Base-by-base conservation (phyloP, 2,113 vertebrate genomes). In the Cryptotis parvus region DNA sequence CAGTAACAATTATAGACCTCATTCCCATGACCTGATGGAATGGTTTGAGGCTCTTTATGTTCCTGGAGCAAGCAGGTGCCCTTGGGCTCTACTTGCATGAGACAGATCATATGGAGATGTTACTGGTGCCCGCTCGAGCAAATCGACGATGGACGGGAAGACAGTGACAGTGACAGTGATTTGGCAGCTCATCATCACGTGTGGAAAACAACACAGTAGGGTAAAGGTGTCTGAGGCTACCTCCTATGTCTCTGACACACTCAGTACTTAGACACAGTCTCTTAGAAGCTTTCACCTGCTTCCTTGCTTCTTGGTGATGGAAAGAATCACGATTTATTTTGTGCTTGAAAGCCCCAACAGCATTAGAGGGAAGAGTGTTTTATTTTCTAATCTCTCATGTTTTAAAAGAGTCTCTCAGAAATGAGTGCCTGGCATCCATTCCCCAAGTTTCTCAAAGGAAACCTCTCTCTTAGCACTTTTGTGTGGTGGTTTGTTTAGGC, bases 251-350 rank as follows among this genome's bases (percentile, higher is more conserved):
- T n/a, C n/a, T n/a, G n/a, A n/a, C n/a, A n/a, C n/a, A n/a, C n/a
- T 63, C 18, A 80, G 79, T 79, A 58, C 55, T 80, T 74, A 27
- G 91, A 43, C 18, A 35, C 18, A 41, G 80, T 73, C 63, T 80
- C 74, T 55, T 37, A 41, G 33, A 90, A 82, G 74, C 85, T 82
- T 85, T 78, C 87, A 16, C 65, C 66, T 49, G 78, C 63, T 77
- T 16, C 63, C 45, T 63, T 87, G 61, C 55, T 65, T 88, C 87
- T 84, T 41, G 6, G 69, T 86, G 66, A 52, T 14, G 18, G 52
- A 74, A 22, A 83, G 41, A 93, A 76, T 66, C 86, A 31, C 26
- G 94, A 0, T 84, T 88, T 63, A 9, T 63, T 90, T 78, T 90
- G 24, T 26, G 65, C 39, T 58, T 63, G 41, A 87, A 76, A 76